Evolutionary conservation across 2,888 invertebrate genomes (phyloP), one percentile per base, ranked within the genome.

Genomic region (Pimpla rufipes): DNA sequence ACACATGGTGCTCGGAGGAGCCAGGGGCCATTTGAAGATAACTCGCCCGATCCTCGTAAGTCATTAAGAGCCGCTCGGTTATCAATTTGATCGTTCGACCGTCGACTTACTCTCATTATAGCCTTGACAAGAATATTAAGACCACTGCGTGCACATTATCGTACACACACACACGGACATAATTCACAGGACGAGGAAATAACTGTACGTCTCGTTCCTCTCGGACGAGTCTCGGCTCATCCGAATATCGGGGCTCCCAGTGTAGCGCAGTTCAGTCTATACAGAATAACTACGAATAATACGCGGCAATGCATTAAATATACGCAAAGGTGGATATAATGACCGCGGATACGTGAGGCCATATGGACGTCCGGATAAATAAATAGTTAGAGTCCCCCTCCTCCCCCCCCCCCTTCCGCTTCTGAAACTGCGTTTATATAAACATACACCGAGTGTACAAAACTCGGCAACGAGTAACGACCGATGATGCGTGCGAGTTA

Each of bases 61-160:
- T 62, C 76, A 73, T 79, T 76, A 73, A 76, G 42, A 77, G 71
- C 57, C 62, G 29, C 21, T 52, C 68, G 62, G 62, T 77, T 83
- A 76, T 73, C 79, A 83, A 77, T 82, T 64, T 52, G 62, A 83
- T 80, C 83, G 67, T 77, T 73, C 77, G 79, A 76, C 73, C 76
- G 67, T 77, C 79, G 79, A 71, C 73, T 77, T 77, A 83, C 79
- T 79, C 83, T 79, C 79, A 68, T 83, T 79, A 76, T 45, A 66
- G 83, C 42, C 76, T 76, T 62, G 40, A 50, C 66, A 66, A 52
- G 50, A 79, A 68, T 55, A 21, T 67, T n/a, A 29, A 71, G 23
- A 50, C 71, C 29, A 35, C 35, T 18, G 11, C 57, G 16, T 13
- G 13, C 18, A 52, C 37, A 68, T 21, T 29, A 29, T 5, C 3